Evolutionary conservation across 2,797 vertebrate species (phyloP).

Genomic region (Lepilemur septentrionalis): DNA sequence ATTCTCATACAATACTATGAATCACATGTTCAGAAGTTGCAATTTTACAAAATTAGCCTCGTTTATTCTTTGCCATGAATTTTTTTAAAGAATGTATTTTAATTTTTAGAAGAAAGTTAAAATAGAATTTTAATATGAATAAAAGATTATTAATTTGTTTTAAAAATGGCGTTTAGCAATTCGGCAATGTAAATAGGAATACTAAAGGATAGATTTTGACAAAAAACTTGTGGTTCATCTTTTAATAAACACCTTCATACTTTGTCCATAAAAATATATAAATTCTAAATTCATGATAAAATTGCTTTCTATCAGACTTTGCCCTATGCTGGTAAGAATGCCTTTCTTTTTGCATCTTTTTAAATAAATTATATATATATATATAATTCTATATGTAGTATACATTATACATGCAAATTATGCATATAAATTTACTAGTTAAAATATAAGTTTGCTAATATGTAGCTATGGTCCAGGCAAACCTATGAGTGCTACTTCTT

Average conservation of each 20-base stretch:
- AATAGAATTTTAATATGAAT: conserved; percentile 18
- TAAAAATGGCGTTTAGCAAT: neutral
- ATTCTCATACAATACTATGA: neutral
- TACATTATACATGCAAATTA: neutral
- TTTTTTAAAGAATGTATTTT: neutral
- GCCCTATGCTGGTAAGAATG: neutral
- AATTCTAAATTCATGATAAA: neutral
- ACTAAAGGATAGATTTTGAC: neutral
- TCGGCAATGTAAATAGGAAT: neutral
- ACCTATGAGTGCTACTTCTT: neutral
- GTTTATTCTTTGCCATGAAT: neutral
- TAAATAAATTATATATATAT: too few relatives aligned
- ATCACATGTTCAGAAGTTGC: neutral
- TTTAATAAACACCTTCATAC: neutral
- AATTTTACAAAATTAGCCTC: neutral
- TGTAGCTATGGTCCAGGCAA: neutral
- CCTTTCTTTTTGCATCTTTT: neutral
- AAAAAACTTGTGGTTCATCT: neutral
- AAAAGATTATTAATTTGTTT: neutral
- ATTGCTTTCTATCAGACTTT: neutral
- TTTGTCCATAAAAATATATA: neutral
- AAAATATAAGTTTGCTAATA: neutral
- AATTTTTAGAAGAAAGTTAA: neutral
- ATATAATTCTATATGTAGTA: neutral
- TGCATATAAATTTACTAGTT: neutral